These are phyloP conservation scores for Aphis craccivora DNA, from an alignment of 1,140 invertebrate genomes.

Conservation along the genomic window DNA sequence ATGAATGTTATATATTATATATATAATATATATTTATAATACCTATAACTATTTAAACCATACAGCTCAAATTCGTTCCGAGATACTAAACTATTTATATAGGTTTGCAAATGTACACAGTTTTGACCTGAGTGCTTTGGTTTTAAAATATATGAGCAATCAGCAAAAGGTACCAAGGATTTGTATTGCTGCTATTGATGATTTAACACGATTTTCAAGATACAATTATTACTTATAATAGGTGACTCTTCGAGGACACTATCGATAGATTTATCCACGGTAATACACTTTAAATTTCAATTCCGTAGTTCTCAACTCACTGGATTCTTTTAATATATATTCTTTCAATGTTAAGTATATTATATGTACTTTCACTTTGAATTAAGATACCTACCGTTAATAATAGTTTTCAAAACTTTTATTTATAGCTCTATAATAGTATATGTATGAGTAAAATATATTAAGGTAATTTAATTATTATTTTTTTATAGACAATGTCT, in stretches of 20 bases:
- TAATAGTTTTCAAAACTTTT: background rate
- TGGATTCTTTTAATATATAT: background rate
- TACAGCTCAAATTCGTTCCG: too few species aligned
- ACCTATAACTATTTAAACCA: too few species aligned
- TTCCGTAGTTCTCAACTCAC: background rate
- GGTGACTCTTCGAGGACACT: background rate
- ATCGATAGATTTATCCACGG: background rate
- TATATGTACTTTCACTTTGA: too few species aligned
- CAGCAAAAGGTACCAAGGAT: background rate
- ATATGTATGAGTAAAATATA: background rate
- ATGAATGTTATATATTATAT: too few species aligned
- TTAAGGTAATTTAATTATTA: background rate
- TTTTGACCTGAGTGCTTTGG: background rate
- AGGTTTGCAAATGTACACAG: background rate
- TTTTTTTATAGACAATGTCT: background rate
- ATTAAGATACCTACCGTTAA: background rate
- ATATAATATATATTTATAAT: too few species aligned
- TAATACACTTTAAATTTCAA: background rate
- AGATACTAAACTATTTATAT: background rate
- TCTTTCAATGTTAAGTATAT: too few species aligned
- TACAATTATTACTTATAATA: background rate
- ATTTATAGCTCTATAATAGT: background rate
- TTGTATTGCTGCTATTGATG: background rate
- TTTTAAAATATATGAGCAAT: background rate
- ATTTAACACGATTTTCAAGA: background rate